These are phyloP conservation scores for Centropyge bicolor DNA, from an alignment of 2,797 vertebrate genomes.

Conservation along the genomic window DNA sequence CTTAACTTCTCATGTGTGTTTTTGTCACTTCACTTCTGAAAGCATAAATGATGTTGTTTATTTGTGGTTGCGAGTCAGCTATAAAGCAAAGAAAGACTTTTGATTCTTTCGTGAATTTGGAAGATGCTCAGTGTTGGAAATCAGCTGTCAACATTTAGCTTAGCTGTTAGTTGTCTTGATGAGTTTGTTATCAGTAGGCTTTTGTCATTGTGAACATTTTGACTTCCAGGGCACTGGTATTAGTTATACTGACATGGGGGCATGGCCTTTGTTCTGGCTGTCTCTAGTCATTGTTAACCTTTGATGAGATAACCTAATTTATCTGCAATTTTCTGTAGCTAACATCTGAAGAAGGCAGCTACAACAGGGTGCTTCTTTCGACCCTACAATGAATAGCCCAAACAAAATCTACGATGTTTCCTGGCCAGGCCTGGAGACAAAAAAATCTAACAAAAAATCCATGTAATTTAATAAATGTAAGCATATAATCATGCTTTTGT, in stretches of 20 bases:
- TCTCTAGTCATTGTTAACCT: neutral
- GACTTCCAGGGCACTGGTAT: neutral
- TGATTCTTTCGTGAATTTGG: neutral
- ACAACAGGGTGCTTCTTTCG: too few species aligned
- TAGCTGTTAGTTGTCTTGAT: neutral
- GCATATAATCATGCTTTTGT: too few species aligned
- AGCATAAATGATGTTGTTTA: neutral
- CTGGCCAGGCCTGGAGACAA: too few species aligned
- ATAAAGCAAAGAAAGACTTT: neutral
- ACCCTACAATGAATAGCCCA: too few species aligned
- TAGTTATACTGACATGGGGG: neutral
- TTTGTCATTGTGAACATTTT: neutral
- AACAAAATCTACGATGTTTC: too few species aligned
- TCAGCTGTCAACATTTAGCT: neutral
- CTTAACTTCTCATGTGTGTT: neutral
- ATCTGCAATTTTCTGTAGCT: neutral
- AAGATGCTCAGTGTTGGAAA: neutral
- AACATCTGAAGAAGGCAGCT: neutral
- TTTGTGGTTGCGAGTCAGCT: neutral
- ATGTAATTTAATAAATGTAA: too few species aligned
- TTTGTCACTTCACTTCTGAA: conserved; percentile 4
- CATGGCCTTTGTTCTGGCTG: too few species aligned
- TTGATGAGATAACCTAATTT: neutral
- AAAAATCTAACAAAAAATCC: too few species aligned
- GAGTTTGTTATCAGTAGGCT: neutral